Conservation (phyloP, 1,140 invertebrate species). For the Nasonia vitripennis region DNA sequence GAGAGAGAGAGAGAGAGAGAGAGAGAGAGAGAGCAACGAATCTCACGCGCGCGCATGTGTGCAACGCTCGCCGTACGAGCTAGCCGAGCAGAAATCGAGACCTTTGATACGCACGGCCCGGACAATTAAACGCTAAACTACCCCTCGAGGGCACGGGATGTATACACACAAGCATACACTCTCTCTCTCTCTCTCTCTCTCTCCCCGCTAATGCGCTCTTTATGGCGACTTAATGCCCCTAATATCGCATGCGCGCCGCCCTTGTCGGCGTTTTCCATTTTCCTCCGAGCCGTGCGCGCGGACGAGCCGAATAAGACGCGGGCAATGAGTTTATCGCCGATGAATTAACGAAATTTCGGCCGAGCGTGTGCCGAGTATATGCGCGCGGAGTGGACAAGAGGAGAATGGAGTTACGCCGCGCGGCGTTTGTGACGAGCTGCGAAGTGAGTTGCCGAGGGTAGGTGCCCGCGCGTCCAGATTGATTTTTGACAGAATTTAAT, state of each 20-base stretch:
- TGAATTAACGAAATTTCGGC: constrained; percentile 30
- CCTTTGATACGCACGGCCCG: constrained; percentile 73
- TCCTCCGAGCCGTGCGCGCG: background rate
- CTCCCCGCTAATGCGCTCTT: constrained; percentile 74
- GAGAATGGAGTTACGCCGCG: background rate
- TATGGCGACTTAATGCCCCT: constrained; percentile 75
- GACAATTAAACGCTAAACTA: constrained; percentile 76
- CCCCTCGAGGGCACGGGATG: constrained; percentile 70
- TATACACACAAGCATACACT: constrained; percentile 42
- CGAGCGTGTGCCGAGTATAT: background rate
- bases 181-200: constrained; percentile 52
- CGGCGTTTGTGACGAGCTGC: background rate
- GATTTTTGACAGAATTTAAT: background rate
- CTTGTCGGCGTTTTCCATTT: constrained; percentile 66
- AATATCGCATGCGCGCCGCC: constrained; percentile 70
- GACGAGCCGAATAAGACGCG: background rate
- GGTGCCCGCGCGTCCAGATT: background rate
- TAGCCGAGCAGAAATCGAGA: constrained; percentile 73
- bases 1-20: background rate
- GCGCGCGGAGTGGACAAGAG: background rate
- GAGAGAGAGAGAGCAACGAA: background rate
- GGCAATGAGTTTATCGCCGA: constrained; percentile 34
- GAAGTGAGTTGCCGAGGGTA: background rate
- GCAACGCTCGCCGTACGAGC: constrained; percentile 50
- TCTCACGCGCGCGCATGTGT: too few relatives aligned